Evolutionary conservation across 2,888 invertebrate species (phyloP).

Genomic region (Choristoneura rosaceana): DNA sequence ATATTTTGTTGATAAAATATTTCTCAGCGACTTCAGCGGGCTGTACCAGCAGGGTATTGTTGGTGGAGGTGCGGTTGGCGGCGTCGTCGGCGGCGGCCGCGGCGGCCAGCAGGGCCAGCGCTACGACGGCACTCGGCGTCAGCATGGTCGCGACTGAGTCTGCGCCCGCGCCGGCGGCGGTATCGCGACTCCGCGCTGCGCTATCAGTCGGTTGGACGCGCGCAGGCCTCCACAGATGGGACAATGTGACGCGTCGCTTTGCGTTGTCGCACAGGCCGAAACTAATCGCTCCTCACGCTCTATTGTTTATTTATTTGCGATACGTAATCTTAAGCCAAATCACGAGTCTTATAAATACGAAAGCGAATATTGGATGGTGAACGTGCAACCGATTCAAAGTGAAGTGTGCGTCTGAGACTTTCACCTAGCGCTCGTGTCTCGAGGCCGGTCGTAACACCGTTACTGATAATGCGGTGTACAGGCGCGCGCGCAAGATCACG

Average conservation of each 20-base stretch:
- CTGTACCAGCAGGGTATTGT: constrained; percentile 59
- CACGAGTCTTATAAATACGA: constrained; percentile 53
- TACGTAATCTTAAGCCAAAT: constrained; percentile 60
- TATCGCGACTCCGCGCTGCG: constrained; percentile 64
- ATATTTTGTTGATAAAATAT: constrained; percentile 83
- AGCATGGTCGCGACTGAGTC: constrained; percentile 73
- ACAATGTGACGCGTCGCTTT: constrained; percentile 60
- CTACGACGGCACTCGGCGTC: constrained; percentile 67
- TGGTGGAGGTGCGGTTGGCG: constrained; percentile 45
- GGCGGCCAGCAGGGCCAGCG: constrained; percentile 61
- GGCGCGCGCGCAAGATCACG: constrained; percentile 18
- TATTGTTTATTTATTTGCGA: constrained; percentile 75
- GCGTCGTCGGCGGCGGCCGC: constrained; percentile 47
- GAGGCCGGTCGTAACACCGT: constrained; percentile 77
- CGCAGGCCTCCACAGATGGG: constrained; percentile 60
- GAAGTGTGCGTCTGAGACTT: constrained; percentile 79
- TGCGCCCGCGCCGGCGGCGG: constrained; percentile 58
- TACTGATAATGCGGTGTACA: constrained; percentile 73
- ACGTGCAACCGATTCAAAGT: constrained; percentile 71
- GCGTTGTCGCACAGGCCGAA: constrained; percentile 59
- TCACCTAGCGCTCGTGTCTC: constrained; percentile 71
- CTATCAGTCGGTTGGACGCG: constrained; percentile 69
- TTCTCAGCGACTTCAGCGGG: constrained; percentile 65
- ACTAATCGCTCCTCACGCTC: constrained; percentile 46
- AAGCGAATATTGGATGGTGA: constrained; percentile 45